phyloP scores from a whole-genome alignment of 92 coral and sea anemone genomes.

The Montipora capitata region DNA sequence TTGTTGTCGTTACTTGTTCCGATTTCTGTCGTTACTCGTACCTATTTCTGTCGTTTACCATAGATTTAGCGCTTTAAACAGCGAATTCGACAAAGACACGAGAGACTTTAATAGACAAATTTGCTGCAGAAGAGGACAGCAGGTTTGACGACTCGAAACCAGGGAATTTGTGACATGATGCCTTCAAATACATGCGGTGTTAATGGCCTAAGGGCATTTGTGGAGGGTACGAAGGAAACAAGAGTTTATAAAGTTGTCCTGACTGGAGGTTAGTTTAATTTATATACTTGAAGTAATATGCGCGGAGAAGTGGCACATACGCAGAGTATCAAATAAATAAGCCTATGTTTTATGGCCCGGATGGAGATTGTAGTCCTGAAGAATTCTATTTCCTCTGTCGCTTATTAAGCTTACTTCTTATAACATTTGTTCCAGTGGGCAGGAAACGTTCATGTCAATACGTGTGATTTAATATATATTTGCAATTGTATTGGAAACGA shows the following conservation, averaged over 20 bases:
- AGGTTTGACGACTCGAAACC: background rate
- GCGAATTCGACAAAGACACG: background rate
- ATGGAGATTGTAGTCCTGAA: too few species aligned
- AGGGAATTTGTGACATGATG: background rate
- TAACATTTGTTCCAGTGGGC: too few species aligned
- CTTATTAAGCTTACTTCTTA: too few species aligned
- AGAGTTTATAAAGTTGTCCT: slow-evolving; percentile 91
- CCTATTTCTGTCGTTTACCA: background rate
- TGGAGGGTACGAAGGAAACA: slow-evolving; percentile 14
- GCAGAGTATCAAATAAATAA: too few species aligned
- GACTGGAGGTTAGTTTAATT: slow-evolving; percentile 91
- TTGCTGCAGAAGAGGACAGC: too few species aligned
- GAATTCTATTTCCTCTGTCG: too few species aligned
- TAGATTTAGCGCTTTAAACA: background rate
- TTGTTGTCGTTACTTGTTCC: background rate
- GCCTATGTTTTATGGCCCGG: too few species aligned
- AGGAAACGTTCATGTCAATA: too few species aligned
- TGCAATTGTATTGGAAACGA: background rate
- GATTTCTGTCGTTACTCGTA: background rate
- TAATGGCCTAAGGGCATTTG: background rate
- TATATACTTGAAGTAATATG: background rate
- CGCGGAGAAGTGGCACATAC: too few species aligned
- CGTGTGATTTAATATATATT: background rate
- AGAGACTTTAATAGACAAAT: background rate
- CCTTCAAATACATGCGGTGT: background rate